These are phyloP conservation scores for Habropoda laboriosa DNA, from an alignment of 1,140 invertebrate species.

Conservation along the genomic window DNA sequence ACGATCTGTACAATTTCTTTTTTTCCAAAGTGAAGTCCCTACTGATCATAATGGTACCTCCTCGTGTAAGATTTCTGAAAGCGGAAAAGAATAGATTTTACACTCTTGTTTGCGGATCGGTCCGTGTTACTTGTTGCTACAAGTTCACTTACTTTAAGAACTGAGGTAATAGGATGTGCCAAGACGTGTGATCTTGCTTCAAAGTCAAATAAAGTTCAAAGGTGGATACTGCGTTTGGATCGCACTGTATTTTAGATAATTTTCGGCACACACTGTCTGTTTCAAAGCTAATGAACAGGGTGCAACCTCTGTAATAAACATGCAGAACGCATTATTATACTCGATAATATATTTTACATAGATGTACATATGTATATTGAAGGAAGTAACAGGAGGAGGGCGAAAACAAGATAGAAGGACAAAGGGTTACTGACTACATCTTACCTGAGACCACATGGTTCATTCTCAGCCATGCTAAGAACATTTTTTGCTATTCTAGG, in stretches of 20 bases:
- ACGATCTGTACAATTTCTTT: conserved; percentile 92
- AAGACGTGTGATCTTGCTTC: conserved; percentile 90
- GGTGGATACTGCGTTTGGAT: conserved; percentile 91
- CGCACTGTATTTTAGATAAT: conserved; percentile 88
- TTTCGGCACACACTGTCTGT: conserved; percentile 84
- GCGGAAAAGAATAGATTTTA: conserved; percentile 62
- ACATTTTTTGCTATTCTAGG: conserved; percentile 89
- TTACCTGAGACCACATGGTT: conserved; percentile 90
- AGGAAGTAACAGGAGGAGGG: background rate
- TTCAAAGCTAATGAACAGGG: conserved; percentile 89
- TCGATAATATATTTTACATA: too few species aligned
- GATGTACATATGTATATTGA: background rate
- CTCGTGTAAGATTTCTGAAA: conserved; percentile 89
- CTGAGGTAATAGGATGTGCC: conserved; percentile 91
- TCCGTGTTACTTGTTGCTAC: background rate
- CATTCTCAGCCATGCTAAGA: conserved; percentile 89
- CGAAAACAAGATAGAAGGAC: too few species aligned
- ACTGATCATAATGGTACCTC: conserved; percentile 92
- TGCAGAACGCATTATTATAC: background rate
- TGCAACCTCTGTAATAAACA: conserved; percentile 84
- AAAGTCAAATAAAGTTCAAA: conserved; percentile 93
- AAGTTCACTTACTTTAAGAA: conserved; percentile 89
- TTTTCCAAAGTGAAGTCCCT: conserved; percentile 91
- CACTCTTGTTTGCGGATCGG: background rate
- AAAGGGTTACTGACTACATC: background rate